phyloP scores from a whole-genome alignment of 1,140 invertebrate species.

The Vanessa atalanta region DNA sequence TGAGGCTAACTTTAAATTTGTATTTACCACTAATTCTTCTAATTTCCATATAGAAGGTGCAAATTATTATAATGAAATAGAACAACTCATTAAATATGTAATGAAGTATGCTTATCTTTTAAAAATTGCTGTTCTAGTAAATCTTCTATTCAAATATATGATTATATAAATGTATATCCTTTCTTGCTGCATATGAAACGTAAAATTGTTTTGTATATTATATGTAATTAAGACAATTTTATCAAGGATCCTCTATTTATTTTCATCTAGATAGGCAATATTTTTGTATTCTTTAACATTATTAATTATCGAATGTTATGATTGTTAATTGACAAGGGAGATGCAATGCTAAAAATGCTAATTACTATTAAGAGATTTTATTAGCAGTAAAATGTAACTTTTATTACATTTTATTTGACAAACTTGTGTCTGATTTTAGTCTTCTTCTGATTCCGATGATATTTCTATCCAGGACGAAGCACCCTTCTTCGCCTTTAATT shows the following conservation, averaged over 20 bases:
- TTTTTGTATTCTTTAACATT: conserved; percentile 18
- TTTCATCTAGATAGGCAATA: conserved; percentile 30
- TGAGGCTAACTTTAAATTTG: too few relatives aligned
- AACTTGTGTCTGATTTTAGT: conserved; percentile 49
- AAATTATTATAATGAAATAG: too few relatives aligned
- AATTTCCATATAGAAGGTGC: too few relatives aligned
- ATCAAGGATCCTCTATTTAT: conserved; percentile 26
- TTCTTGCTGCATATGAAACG: not conserved
- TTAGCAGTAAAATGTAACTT: conserved; percentile 63
- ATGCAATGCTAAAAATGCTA: conserved; percentile 63
- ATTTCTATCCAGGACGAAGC: conserved; percentile 72
- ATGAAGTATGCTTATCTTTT: not conserved
- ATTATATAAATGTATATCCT: not conserved
- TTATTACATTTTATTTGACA: conserved; percentile 70
- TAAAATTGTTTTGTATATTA: not conserved
- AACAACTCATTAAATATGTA: too few relatives aligned
- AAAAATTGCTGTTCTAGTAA: not conserved
- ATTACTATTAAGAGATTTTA: conserved; percentile 60
- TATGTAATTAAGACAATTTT: conserved; percentile 7
- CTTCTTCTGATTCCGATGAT: conserved; percentile 70
- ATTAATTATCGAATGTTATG: conserved; percentile 21
- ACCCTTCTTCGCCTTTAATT: conserved; percentile 57
- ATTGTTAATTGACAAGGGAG: conserved; percentile 60
- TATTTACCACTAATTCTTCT: not conserved
- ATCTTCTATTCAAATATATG: not conserved